Percentiles rank a stretch among this genome's conserved stretches.
Evolutionary conservation across 1,140 invertebrate species (phyloP).

Genomic region (Calycopis cecrops): DNA sequence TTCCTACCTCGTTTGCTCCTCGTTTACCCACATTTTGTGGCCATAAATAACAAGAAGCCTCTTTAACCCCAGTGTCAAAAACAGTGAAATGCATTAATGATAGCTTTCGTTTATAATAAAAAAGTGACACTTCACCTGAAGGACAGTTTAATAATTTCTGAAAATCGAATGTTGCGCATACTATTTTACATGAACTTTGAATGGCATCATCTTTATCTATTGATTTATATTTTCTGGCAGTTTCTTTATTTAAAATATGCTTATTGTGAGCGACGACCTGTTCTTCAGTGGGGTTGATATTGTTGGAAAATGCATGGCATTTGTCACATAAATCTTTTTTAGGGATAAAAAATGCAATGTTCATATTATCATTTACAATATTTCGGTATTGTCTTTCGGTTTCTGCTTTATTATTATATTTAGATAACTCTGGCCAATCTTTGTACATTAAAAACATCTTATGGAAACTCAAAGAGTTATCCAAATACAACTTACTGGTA

Average conservation of each 20-base stretch:
- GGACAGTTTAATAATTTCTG: slow-evolving; percentile 4
- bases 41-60: background rate
- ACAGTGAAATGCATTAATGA: background rate
- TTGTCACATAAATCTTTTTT: slow-evolving; percentile 12
- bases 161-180: slow-evolving; percentile 3
- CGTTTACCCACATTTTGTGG: background rate
- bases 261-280: background rate
- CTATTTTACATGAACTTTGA: background rate
- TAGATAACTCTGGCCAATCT: slow-evolving; percentile 2
- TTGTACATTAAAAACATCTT: slow-evolving; percentile 9
- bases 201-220: background rate
- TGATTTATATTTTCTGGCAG: background rate
- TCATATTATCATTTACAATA: slow-evolving; percentile 6
- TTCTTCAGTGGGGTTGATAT: background rate
- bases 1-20: background rate
- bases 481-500: slow-evolving; percentile 10
- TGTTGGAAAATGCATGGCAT: slow-evolving; percentile 6
- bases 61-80: background rate
- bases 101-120: slow-evolving; percentile 9
- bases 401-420: slow-evolving; percentile 5
- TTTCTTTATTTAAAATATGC: background rate
- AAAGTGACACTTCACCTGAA: background rate
- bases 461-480: background rate
- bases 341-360: no score
- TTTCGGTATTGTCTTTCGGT: background rate